Evolutionary conservation across 2,797 vertebrate genomes (phyloP).

Genomic region (Heteromormyrus szaboi): DNA sequence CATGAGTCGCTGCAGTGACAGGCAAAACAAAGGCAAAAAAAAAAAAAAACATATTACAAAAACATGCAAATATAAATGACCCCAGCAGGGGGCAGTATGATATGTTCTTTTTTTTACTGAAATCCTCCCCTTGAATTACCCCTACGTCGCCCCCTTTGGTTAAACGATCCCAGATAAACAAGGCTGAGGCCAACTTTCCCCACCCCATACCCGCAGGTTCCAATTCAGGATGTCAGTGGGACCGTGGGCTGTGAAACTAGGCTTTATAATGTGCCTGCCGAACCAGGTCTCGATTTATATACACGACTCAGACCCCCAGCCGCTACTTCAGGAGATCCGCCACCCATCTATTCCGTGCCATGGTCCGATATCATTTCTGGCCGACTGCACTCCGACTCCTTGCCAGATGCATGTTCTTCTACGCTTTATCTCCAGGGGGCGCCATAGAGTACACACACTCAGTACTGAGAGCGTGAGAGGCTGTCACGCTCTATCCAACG

Average conservation of each 20-base stretch:
- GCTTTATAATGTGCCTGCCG: not conserved
- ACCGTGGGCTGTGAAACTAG: not conserved
- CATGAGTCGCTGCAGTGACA: not conserved
- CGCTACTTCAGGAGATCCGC: not conserved
- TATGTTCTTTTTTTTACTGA: not conserved
- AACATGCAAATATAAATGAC: not conserved
- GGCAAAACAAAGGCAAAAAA: not conserved
- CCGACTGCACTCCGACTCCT: not conserved
- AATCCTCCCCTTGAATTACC: not conserved
- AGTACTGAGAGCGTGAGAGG: conserved; percentile 29
- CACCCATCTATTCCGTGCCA: not conserved
- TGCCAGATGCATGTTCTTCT: not conserved
- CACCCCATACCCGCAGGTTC: not conserved
- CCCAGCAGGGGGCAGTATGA: conserved; percentile 15
- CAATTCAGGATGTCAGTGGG: not conserved
- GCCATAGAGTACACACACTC: conserved; percentile 28
- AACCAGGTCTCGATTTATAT: not conserved
- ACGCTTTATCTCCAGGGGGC: not conserved
- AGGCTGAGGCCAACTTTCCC: not conserved
- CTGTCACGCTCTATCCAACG: conserved; percentile 54
- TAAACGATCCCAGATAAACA: not conserved
- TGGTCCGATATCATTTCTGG: not conserved
- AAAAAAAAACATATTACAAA: not conserved
- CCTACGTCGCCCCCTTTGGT: not conserved
- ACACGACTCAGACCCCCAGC: not conserved